A percentile compares a stretch with the other conserved stretches of the same genome.
phyloP scores from a whole-genome alignment of 2,888 invertebrate genomes.

The Chloromyia formosa region DNA sequence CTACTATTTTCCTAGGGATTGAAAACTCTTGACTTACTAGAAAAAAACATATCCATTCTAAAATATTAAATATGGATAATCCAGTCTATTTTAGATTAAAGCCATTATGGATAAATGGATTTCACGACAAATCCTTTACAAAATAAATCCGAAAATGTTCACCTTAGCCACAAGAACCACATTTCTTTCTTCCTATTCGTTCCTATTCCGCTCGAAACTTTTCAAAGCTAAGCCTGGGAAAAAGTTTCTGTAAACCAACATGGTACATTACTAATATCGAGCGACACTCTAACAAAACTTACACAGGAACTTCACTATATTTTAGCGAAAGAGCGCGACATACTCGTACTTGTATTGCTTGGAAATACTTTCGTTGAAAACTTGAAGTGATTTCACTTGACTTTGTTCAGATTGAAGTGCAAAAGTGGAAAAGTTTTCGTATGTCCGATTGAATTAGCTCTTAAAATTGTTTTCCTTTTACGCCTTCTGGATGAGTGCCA shows the following conservation, averaged over 20 bases:
- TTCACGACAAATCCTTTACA: no score
- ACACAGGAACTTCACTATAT: background rate
- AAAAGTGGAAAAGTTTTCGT: constrained; percentile 42
- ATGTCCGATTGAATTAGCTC: constrained; percentile 38
- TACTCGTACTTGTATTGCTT: constrained; percentile 5
- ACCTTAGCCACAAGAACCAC: background rate
- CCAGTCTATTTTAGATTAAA: no score
- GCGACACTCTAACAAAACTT: constrained; percentile 29
- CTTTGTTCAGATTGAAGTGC: constrained; percentile 40
- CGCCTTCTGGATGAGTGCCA: background rate
- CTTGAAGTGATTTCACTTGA: constrained; percentile 38
- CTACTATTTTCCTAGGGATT: no score
- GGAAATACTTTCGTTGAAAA: constrained; percentile 31
- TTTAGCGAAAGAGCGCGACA: background rate
- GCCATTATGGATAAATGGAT: no score
- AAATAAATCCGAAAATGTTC: no score
- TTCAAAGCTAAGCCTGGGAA: constrained; percentile 13
- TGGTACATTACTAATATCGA: constrained; percentile 2
- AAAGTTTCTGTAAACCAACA: constrained; percentile 1
- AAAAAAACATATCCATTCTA: no score
- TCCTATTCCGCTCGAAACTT: constrained; percentile 3
- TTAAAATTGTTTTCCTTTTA: constrained; percentile 33
- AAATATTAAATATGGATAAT: no score
- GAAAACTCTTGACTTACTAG: no score
- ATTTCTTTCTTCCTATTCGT: background rate